Evolutionary conservation across 2,888 invertebrate genomes (phyloP), one percentile per base, ranked within the genome.

Genomic region (Dromius quadrimaculatus): DNA sequence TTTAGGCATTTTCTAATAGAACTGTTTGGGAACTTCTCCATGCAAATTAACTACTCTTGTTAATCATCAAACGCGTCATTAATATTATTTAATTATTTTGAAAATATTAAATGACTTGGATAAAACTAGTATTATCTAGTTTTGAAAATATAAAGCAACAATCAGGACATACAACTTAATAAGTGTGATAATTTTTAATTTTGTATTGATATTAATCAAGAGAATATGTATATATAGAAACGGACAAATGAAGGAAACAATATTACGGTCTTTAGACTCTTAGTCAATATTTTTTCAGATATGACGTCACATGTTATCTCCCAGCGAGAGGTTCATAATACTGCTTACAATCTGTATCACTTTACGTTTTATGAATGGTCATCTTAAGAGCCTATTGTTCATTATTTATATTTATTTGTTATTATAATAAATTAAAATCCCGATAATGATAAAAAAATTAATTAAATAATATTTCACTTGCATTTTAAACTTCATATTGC

Each of bases 11-110:
- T n/a, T n/a, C n/a, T n/a, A n/a, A 43, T 41, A 45, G 54, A 15
- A 19, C 19, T 32, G 68, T 68, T 68, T 68, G 28, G 45, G 43
- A 59, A 68, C 41, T 59, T 11, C 68, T 34, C 19, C 20, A 45
- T 23, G 32, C 23, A 66, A 43, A 59, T 68, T 41, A 43, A 59
- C 45, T 34, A 68, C 59, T 68, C 68, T 59, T 68, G 43, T 68
- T 38, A 65, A 65, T 47, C 28, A 64, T 59, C 47, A 47, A 34
- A 41, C 50, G 66, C 66, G 66, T 66, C 68, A 68, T 68, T 57
- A 68, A 68, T 43, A 59, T 59, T 11, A 45, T 59, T 43, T 28
- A 68, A 68, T 43, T 59, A 68, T 59, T 59, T 59, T 43, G 45
- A 68, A 45, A 59, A 68, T 59, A 59, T 32, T 50, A 11, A 38